Percentiles rank a stretch among this genome's conserved stretches.
phyloP scores from a whole-genome alignment of 2,888 invertebrate genomes.

The Protodeltote pygarga region DNA sequence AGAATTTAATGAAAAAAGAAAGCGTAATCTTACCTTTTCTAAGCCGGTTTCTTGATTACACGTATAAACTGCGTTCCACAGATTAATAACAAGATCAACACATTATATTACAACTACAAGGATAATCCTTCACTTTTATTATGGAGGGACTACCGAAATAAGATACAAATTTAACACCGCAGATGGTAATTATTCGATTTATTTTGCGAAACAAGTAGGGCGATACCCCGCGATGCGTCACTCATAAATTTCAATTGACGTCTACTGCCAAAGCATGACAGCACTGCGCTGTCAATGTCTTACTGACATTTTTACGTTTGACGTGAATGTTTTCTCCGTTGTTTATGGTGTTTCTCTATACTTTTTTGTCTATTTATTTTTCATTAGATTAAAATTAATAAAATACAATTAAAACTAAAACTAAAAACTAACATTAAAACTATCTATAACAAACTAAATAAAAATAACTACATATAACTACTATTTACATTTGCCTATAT shows the following conservation, averaged over 20 bases:
- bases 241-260: slow-evolving; percentile 32
- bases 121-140: neutral
- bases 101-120: slow-evolving; percentile 39
- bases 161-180: slow-evolving; percentile 13
- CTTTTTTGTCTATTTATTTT: no score
- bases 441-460: no score
- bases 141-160: neutral
- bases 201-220: slow-evolving; percentile 41
- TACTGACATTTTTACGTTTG: neutral
- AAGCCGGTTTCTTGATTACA: slow-evolving; percentile 52
- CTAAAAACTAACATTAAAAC: no score
- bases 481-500: no score
- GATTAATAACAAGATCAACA: slow-evolving; percentile 11
- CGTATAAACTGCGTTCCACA: slow-evolving; percentile 24
- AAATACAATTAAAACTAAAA: no score
- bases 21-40: slow-evolving; percentile 46
- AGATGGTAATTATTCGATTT: slow-evolving; percentile 25
- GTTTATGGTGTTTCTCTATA: no score
- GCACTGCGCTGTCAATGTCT: no score
- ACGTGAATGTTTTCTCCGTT: no score
- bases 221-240: slow-evolving; percentile 61
- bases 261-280: slow-evolving; percentile 35
- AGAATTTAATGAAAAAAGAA: slow-evolving; percentile 37
- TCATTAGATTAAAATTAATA: no score
- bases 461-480: no score